These are phyloP conservation scores for Xenopus borealis DNA, from an alignment of 2,113 vertebrate species.

Conservation along the genomic window DNA sequence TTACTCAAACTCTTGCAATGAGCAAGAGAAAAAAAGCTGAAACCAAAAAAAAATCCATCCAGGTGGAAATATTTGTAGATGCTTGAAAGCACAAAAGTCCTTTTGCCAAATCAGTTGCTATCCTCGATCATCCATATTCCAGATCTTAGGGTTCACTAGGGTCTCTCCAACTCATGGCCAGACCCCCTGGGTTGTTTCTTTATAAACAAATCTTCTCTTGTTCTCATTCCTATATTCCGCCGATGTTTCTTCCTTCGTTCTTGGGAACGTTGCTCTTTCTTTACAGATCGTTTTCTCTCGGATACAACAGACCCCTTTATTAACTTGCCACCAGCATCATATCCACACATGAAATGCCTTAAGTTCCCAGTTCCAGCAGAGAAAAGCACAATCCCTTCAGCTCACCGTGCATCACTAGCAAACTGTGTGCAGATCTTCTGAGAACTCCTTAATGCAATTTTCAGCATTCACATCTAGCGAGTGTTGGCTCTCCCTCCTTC, in stretches of 20 bases:
- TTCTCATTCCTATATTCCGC: no score
- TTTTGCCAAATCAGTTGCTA: no score
- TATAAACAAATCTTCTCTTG: no score
- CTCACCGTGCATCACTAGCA: neutral
- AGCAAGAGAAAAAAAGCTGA: neutral
- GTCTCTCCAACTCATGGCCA: no score
- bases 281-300: neutral
- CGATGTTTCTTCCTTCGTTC: no score
- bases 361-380: constrained; percentile 20
- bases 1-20: constrained; percentile 10
- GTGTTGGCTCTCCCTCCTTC: constrained; percentile 49
- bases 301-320: neutral
- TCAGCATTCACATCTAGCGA: constrained; percentile 26
- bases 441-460: constrained; percentile 42
- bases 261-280: neutral
- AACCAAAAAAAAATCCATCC: neutral
- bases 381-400: constrained; percentile 28
- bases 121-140: no score
- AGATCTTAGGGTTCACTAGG: no score
- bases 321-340: constrained; percentile 2
- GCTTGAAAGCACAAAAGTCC: no score
- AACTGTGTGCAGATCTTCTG: constrained; percentile 13
- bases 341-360: constrained; percentile 12
- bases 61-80: neutral
- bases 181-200: no score